A percentile compares a stretch with the other conserved stretches of the same genome.
Conservation (phyloP, 1,140 invertebrate genomes). For the Sycophaga agraensis region DNA sequence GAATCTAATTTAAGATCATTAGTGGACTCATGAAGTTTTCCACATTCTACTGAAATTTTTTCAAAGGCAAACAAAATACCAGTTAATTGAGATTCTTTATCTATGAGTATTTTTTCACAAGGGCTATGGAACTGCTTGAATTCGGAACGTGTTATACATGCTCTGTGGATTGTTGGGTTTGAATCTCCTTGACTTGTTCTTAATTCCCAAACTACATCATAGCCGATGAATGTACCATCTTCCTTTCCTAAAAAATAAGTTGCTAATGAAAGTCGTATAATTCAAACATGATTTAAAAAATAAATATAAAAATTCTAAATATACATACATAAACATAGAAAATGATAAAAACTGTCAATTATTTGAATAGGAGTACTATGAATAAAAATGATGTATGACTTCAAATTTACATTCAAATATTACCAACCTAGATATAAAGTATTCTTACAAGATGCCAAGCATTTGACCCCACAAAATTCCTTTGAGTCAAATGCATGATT, state of each 20-base stretch:
- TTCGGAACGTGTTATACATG: constrained; percentile 1
- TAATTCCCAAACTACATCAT: constrained; percentile 13
- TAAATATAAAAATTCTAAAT: too few relatives aligned
- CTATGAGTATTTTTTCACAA: constrained; percentile 18
- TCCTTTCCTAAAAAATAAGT: too few relatives aligned
- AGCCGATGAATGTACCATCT: constrained; percentile 23
- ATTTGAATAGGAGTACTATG: too few relatives aligned
- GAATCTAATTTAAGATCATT: background rate
- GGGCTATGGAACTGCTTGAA: background rate
- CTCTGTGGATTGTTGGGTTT: background rate
- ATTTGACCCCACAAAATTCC: constrained; percentile 22
- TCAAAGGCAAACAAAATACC: constrained; percentile 10
- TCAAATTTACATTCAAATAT: too few relatives aligned
- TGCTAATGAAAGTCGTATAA: too few relatives aligned
- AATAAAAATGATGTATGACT: background rate
- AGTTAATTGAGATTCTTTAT: background rate
- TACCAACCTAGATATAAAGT: constrained; percentile 19
- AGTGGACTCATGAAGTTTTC: background rate
- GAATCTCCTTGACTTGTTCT: background rate
- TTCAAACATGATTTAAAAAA: too few relatives aligned
- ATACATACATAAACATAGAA: too few relatives aligned
- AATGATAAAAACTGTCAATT: too few relatives aligned
- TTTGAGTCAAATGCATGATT: constrained; percentile 21
- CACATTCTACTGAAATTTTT: constrained; percentile 17
- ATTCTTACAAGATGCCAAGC: constrained; percentile 19